phyloP scores from a whole-genome alignment of 2,888 invertebrate genomes.

The Athetis lepigone region DNA sequence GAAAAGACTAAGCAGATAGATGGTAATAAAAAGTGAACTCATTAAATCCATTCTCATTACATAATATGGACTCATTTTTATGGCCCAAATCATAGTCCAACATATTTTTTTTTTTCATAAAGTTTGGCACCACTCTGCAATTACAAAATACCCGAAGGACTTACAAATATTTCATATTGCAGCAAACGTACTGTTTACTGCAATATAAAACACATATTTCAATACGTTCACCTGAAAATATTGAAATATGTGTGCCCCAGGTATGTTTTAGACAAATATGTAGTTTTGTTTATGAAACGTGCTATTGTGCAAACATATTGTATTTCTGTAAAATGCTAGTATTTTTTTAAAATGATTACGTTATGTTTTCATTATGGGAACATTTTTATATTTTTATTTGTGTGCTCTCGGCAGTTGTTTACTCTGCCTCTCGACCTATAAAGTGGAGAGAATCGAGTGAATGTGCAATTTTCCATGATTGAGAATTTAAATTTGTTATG shows the following conservation, averaged over 20 bases:
- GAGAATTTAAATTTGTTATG: constrained; percentile 78
- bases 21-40: no score
- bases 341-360: constrained; percentile 66
- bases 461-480: constrained; percentile 81
- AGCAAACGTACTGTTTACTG: constrained; percentile 46
- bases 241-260: constrained; percentile 31
- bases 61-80: neutral
- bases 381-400: constrained; percentile 70
- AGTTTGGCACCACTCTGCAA: constrained; percentile 19
- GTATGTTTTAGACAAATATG: constrained; percentile 34
- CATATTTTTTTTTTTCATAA: constrained; percentile 8
- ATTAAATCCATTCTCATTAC: no score
- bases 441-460: constrained; percentile 72
- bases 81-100: neutral
- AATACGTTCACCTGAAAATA: constrained; percentile 54
- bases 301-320: constrained; percentile 13
- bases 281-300: constrained; percentile 28
- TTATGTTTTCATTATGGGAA: constrained; percentile 70
- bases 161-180: constrained; percentile 54
- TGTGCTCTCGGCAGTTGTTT: constrained; percentile 71
- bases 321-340: constrained; percentile 22
- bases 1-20: no score
- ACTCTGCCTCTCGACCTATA: constrained; percentile 71
- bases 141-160: constrained; percentile 12
- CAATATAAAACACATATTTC: constrained; percentile 55